Evolutionary conservation across 2,888 invertebrate genomes (phyloP), one percentile per base, ranked within the genome.

Genomic region (Orgyia antiqua): DNA sequence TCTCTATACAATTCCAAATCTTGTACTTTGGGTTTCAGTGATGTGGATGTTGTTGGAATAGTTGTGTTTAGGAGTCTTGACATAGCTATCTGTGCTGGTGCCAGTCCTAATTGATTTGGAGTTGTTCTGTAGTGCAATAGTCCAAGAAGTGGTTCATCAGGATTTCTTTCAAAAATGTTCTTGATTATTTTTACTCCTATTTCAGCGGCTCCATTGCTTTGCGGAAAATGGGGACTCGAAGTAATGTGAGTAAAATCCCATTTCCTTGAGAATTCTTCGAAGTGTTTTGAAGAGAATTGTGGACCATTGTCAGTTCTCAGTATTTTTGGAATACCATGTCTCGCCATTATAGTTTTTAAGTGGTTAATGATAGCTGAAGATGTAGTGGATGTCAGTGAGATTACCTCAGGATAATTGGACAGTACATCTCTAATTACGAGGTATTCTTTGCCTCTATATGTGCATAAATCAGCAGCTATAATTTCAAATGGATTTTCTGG

Each of bases 391-490:
- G 23, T 23, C 2, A 23, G 10, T 9, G 6, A 9, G 2, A 9
- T 10, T 23, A 23, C 6, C 10, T 23, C 23, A n/a, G 10, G 6
- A 6, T 23, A 23, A 2, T 23, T 23, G 2, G 23, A 23, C 5
- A 4, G 10, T 23, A 10, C 3, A 4, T 23, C 10, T 23, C n/a
- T 9, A 3, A 23, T 5, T 23, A 4, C 10, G 5, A 10, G 10
- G 23, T 4, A 23, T 10, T 23, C 4, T 23, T 23, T 23, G 68
- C 92, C 10, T 90, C 90, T 54, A 46, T 89, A 26, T 4, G 15
- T 15, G 11, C 17, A 15, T 13, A 26, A 9, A 26, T 13, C n/a
- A 10, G 13, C 9, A 3, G 9, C 13, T 17, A 15, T 21, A 18
- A 32, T 10, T 19, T 15, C 26, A 26, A 17, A 20, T 20, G 10